Conservation (phyloP, 1,140 invertebrate genomes). For the Asobara japonica region DNA sequence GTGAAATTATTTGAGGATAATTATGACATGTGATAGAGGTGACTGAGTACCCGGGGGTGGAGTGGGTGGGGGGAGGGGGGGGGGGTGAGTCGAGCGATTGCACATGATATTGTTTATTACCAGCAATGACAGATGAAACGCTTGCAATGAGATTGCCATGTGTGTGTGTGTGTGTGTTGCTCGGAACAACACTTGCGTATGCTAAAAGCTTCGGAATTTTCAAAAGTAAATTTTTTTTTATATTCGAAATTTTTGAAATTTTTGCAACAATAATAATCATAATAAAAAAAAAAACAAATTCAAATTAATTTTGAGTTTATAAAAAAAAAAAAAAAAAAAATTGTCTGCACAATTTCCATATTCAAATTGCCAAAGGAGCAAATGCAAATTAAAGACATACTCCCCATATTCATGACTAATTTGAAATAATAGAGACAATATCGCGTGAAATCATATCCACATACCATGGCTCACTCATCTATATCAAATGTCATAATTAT, state of each 20-base stretch:
- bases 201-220: too few species aligned
- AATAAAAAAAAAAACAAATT: too few species aligned
- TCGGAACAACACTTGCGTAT: too few species aligned
- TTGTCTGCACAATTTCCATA: background rate
- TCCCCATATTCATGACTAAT: slow-evolving; percentile 1
- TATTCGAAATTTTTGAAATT: too few species aligned
- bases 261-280: too few species aligned
- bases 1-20: slow-evolving; percentile 11
- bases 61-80: background rate
- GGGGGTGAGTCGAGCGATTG: background rate
- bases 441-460: background rate
- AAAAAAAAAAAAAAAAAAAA: background rate
- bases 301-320: too few species aligned
- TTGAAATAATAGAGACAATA: background rate
- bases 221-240: too few species aligned
- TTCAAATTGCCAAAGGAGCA: background rate
- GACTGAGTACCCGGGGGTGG: background rate
- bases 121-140: background rate
- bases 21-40: background rate
- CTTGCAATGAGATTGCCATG: too few species aligned
- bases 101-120: background rate
- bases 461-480: background rate
- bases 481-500: slow-evolving; percentile 23
- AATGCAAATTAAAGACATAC: background rate
- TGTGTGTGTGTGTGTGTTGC: background rate